Evolutionary conservation across 92 coral and sea anemone genomes (phyloP).

Genomic region (Plumapathes pennacea): DNA sequence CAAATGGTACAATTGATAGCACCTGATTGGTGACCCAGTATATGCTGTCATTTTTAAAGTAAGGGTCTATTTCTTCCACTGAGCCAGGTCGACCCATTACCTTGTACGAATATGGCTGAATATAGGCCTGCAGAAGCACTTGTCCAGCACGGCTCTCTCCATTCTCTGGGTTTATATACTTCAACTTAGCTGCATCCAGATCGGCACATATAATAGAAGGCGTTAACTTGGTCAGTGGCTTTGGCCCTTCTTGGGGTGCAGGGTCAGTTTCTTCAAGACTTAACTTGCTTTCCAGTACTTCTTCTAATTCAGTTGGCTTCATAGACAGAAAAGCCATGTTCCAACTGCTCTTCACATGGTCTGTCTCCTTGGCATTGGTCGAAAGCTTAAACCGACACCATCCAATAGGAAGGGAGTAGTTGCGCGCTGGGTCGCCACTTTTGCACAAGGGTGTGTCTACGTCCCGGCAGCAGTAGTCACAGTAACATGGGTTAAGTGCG

Average conservation of each 20-base stretch:
- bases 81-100: slow-evolving; percentile 92
- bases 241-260: slow-evolving; percentile 49
- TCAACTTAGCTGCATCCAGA: slow-evolving; percentile 72
- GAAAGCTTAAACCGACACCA: slow-evolving; percentile 91
- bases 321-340: slow-evolving; percentile 93
- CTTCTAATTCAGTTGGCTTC: slow-evolving; percentile 47
- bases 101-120: slow-evolving; percentile 86
- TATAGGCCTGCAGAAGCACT: slow-evolving; percentile 84
- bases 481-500: slow-evolving; percentile 91
- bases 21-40: slow-evolving; percentile 92
- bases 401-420: slow-evolving; percentile 90
- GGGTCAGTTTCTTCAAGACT: slow-evolving; percentile 40
- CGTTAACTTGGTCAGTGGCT: slow-evolving; percentile 84
- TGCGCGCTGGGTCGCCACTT: slow-evolving; percentile 88
- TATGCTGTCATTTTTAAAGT: slow-evolving; percentile 79
- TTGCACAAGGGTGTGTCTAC: slow-evolving; percentile 92
- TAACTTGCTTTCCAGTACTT: slow-evolving; percentile 51
- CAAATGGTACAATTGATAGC: slow-evolving; percentile 86
- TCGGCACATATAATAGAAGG: slow-evolving; percentile 99
- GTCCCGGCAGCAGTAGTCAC: slow-evolving; percentile 92
- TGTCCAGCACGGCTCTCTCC: slow-evolving; percentile 79
- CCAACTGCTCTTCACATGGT: slow-evolving; percentile 49
- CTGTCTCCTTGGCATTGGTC: slow-evolving; percentile 22
- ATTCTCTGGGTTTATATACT: slow-evolving; percentile 68
- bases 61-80: slow-evolving; percentile 95